Conservation (phyloP, 2,797 vertebrate genomes). For the Gorsachius magnificus region DNA sequence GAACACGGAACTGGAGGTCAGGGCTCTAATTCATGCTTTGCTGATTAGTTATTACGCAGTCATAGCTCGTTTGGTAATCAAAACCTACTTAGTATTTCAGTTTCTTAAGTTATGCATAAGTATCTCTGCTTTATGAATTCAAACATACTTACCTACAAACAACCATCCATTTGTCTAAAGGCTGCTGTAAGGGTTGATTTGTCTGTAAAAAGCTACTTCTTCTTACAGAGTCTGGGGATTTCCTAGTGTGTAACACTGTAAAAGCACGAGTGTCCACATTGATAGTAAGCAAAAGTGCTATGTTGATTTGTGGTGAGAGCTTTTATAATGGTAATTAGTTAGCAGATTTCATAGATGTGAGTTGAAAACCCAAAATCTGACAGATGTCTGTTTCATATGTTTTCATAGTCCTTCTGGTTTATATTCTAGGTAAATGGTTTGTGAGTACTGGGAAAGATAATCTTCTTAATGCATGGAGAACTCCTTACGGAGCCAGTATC, state of each 20-base stretch:
- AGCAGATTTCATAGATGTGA: neutral
- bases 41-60: neutral
- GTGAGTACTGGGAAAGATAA: slow-evolving; percentile 88
- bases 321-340: neutral
- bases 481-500: slow-evolving; percentile 86
- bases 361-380: neutral
- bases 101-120: neutral
- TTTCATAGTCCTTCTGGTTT: neutral
- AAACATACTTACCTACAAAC: neutral
- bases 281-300: neutral
- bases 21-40: neutral
- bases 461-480: slow-evolving; percentile 86
- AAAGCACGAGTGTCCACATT: neutral
- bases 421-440: slow-evolving; percentile 84
- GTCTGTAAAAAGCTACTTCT: neutral
- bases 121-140: neutral
- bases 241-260: neutral
- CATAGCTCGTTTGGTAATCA: neutral
- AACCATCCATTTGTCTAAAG: neutral
- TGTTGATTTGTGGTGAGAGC: neutral
- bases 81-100: neutral
- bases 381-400: neutral
- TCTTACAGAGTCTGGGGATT: neutral
- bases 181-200: neutral
- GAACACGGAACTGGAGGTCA: neutral